Conservation (phyloP, 1,140 invertebrate species). For the Dreissena rostriformis region DNA sequence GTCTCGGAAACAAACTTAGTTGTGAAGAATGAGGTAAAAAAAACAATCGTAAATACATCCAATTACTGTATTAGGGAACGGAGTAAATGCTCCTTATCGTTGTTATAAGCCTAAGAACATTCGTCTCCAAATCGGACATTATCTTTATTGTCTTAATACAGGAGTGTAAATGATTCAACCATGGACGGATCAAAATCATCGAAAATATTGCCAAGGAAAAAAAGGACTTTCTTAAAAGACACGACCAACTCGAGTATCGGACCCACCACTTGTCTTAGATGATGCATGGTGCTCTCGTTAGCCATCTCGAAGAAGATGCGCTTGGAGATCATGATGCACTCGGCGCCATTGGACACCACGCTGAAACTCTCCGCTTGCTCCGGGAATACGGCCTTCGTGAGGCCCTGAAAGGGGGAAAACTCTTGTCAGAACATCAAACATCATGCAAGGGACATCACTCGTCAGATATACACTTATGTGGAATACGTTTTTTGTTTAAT, state of each 20-base stretch:
- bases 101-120: too few species aligned
- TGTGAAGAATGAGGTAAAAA: background rate
- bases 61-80: too few species aligned
- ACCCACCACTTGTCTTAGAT: constrained; percentile 65
- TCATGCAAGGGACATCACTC: background rate
- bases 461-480: too few species aligned
- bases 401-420: constrained; percentile 61
- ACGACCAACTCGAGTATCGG: background rate
- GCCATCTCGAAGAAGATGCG: constrained; percentile 67
- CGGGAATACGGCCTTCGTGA: constrained; percentile 64
- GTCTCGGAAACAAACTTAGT: background rate
- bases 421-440: too few species aligned
- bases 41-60: background rate
- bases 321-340: constrained; percentile 73
- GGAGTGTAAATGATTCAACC: too few species aligned
- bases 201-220: too few species aligned
- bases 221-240: too few species aligned
- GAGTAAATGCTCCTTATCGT: too few species aligned
- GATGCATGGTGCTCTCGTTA: constrained; percentile 62
- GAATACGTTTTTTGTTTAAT: too few species aligned
- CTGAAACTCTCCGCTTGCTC: constrained; percentile 73
- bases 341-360: constrained; percentile 74
- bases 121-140: too few species aligned
- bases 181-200: too few species aligned
- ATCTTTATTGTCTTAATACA: too few species aligned